Evolutionary conservation across 2,888 invertebrate genomes (phyloP), one percentile per base, ranked within the genome.

Genomic region (Tachina grossa): DNA sequence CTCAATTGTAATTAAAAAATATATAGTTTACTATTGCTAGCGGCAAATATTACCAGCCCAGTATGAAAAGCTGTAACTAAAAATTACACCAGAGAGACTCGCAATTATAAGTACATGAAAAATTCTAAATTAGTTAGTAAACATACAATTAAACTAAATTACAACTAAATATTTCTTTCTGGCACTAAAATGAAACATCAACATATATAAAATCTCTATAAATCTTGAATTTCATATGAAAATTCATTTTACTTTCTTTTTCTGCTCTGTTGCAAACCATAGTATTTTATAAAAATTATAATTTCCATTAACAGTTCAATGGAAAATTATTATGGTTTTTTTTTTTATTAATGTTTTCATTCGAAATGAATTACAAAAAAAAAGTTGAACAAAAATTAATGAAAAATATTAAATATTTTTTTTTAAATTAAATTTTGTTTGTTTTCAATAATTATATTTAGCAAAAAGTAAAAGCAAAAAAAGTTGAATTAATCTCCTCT

Each of bases 371-470:
- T 19, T 65, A 31, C 39, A 11, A 31, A 68, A 59, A 31, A 31
- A 31, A 31, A 3, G 31, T 31, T 19, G 19, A n/a, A 61, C 0
- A 16, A 53, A 71, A 71, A 53, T 55, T 80, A 59, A 81, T 68
- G 59, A 68, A 66, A 81, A 81, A 51, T 53, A 61, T 57, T 74
- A 49, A 41, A 72, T 3, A 57, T 9, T 22, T 65, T 9, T 22
- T 65, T 75, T 66, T 65, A 65, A 84, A 80, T 84, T 80, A 68
- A 80, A 80, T 80, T 80, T 80, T 84, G 84, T 80, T 84, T 84
- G 84, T 71, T 84, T 84, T 71, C 80, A 84, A 80, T 84, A 84
- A 84, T 84, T 76, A 84, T 80, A 76, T 80, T 80, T 45, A 74
- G 59, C 19, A 53, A 74, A 81, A 79, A 65, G 4, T 1, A 31